Percentiles rank a stretch among this genome's conserved stretches.
Evolutionary conservation across 2,888 invertebrate species (phyloP).

Genomic region (Pemphredon lugubris): DNA sequence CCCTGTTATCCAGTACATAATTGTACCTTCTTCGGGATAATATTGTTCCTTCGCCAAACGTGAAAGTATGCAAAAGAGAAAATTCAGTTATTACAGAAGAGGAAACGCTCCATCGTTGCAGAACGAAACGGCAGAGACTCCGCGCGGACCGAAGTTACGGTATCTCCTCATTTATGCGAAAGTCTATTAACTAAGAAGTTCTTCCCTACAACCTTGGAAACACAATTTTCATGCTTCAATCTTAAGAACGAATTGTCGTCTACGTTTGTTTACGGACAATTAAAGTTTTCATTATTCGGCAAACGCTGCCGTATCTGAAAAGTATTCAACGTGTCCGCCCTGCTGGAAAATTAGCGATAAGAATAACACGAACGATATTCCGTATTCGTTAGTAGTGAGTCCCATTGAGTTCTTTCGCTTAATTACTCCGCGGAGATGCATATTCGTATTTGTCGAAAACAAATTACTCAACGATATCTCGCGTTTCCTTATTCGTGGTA

Average conservation of each 20-base stretch:
- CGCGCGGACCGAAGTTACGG: not conserved
- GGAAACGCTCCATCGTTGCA: slow-evolving; percentile 18
- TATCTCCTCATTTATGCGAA: slow-evolving; percentile 49
- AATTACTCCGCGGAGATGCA: no score
- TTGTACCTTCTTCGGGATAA: not conserved
- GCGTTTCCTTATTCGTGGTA: no score
- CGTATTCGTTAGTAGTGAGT: no score
- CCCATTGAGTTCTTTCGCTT: no score
- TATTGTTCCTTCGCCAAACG: slow-evolving; percentile 8
- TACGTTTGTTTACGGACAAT: slow-evolving; percentile 54
- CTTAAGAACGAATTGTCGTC: slow-evolving; percentile 39
- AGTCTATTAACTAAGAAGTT: slow-evolving; percentile 36
- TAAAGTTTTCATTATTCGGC: slow-evolving; percentile 61
- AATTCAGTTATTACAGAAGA: slow-evolving; percentile 40
- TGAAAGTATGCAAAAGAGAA: slow-evolving; percentile 17
- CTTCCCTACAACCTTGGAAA: slow-evolving; percentile 9
- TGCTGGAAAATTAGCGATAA: slow-evolving; percentile 12
- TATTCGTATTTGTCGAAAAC: no score
- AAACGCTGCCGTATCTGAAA: slow-evolving; percentile 44
- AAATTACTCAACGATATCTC: no score
- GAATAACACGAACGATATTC: no score
- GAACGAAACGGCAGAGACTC: slow-evolving; percentile 28
- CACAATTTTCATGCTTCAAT: slow-evolving; percentile 32
- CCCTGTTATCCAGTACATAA: slow-evolving; percentile 5
- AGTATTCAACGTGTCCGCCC: slow-evolving; percentile 27